Base-by-base conservation (phyloP, 2,113 vertebrate species). In the Balaenoptera acutorostrata region DNA sequence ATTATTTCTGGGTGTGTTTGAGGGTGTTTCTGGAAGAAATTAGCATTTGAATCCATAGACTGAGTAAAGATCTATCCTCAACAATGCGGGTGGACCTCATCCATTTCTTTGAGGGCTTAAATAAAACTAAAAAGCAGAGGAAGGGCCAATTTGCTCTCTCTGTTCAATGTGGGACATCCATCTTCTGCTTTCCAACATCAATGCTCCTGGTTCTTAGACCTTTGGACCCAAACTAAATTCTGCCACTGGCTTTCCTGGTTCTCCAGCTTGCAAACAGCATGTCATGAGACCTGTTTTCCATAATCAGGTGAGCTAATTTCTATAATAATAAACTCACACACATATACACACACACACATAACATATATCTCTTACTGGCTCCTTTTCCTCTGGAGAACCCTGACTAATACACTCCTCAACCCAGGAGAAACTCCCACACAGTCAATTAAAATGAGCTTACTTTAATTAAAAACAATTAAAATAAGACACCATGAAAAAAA, bases 1-100 rank as follows among this genome's bases (percentile, higher is more conserved):
- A 29, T 39, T 31, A 21, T n/a, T 55, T 52, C 59, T 55, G 59
- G 69, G 46, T 27, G 44, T 41, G 46, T 33, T 29, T 55, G 33
- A 63, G 5, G 25, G 12, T 25, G 57, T 23, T 49, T 39, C 33
- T 1, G 41, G 57, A 31, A 84, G 66, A 46, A 8, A 29, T 39
- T 83, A 52, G 27, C 41, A 3, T 33, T 74, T 49, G 25, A 23
- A 2, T 74, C 41, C 21, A 13, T 14, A 61, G 55, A 11, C 68
- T 52, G 49, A 63, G 80, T 31, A 7, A 90, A 31, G 59, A 68
- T 33, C 15, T 46, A 15, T n/a, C 52, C 52, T 92, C 55, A 13
- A 7, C 55, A 69, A 2, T 20, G 23, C 0, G 6, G 7, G 21
- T 61, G 52, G 13, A 7, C 10, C 0, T 71, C 52, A 36, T 18